A percentile compares a stretch with the other conserved stretches of the same genome.
phyloP scores from a whole-genome alignment of 2,797 vertebrate species.

The Macrochelys suwanniensis region DNA sequence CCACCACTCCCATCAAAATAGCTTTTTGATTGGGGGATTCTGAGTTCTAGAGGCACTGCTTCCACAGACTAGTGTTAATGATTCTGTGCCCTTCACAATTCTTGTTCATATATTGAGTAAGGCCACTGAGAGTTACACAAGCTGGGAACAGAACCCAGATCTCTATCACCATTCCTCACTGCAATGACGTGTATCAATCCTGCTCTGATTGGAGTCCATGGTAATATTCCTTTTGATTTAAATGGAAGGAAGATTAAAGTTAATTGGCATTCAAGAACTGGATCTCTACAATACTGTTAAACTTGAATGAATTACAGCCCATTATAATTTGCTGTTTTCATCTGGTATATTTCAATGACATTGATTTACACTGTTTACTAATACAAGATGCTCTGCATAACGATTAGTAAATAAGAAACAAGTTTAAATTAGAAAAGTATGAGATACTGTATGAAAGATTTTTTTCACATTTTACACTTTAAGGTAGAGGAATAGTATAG shows the following conservation, averaged over 20 bases:
- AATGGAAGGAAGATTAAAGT: neutral
- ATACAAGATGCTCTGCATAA: neutral
- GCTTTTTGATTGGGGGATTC: neutral
- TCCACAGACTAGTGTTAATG: neutral
- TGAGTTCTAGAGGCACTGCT: neutral
- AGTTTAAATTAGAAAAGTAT: neutral
- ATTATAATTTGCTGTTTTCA: slow-evolving; percentile 20
- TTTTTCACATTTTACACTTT: neutral
- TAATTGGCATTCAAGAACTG: neutral
- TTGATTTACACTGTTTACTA: neutral
- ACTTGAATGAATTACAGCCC: neutral
- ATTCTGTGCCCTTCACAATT: neutral
- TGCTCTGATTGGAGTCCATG: neutral
- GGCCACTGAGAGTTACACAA: neutral
- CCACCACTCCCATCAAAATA: neutral
- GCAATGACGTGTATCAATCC: neutral
- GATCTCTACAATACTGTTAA: neutral
- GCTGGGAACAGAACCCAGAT: neutral
- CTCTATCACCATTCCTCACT: neutral
- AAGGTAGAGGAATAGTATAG: neutral
- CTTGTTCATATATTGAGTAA: neutral
- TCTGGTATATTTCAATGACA: neutral
- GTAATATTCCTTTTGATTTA: neutral
- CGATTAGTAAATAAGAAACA: slow-evolving; percentile 13
- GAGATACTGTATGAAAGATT: neutral